Evolutionary conservation across 2,113 vertebrate genomes (phyloP).

Genomic region (Mus spicilegus): DNA sequence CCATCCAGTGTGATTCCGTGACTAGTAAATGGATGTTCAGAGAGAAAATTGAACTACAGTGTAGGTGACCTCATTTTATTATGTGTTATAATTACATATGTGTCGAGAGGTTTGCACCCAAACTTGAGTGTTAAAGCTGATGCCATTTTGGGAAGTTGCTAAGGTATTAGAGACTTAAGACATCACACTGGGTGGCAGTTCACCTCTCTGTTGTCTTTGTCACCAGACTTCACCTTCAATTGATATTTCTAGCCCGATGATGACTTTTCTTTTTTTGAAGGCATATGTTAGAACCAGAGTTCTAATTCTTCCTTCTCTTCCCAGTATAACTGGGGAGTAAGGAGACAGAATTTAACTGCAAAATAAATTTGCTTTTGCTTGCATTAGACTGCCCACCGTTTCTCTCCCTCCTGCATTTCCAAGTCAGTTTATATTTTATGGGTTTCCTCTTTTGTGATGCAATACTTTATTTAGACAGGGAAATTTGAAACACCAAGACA

Average conservation of each 20-base stretch:
- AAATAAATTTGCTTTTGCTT: conserved; percentile 19
- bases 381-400: not conserved
- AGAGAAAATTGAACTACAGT: conserved; percentile 19
- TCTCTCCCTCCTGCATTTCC: not conserved
- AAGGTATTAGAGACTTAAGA: conserved; percentile 29
- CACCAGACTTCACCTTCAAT: conserved; percentile 25
- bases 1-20: not conserved
- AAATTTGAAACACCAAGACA: conserved; percentile 36
- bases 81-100: conserved; percentile 25
- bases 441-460: not conserved
- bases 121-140: conserved; percentile 19
- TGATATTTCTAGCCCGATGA: not conserved
- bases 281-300: not conserved
- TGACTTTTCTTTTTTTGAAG: not conserved
- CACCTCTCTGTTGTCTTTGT: not conserved
- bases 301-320: not conserved
- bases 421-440: conserved; percentile 47
- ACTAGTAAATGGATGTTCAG: conserved; percentile 6
- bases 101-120: conserved; percentile 29
- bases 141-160: conserved; percentile 51
- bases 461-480: not conserved
- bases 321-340: not conserved
- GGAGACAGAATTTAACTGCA: not conserved
- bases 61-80: conserved; percentile 70
- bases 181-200: not conserved